Conservation (phyloP, 2,113 vertebrate genomes). For the Paracanthobrama guichenoti region DNA sequence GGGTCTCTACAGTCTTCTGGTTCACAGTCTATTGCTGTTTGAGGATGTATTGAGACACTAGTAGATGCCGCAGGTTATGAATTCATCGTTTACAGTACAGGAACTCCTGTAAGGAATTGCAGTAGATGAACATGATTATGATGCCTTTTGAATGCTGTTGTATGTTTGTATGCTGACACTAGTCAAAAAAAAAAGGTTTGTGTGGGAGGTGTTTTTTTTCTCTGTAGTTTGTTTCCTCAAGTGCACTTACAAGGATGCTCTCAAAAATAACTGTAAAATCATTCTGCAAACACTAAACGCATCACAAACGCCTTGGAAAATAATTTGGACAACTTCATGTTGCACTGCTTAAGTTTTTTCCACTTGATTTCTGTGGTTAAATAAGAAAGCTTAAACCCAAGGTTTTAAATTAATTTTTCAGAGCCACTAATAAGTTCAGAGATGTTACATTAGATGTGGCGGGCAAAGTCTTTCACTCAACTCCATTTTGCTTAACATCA, state of each 20-base stretch:
- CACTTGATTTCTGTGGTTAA: background rate
- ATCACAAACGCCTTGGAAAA: background rate
- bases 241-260: conserved; percentile 19
- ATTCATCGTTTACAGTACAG: conserved; percentile 66
- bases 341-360: background rate
- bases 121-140: conserved; percentile 31
- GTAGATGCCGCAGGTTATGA: conserved; percentile 61
- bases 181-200: conserved; percentile 40
- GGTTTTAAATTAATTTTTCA: conserved; percentile 1
- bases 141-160: conserved; percentile 48
- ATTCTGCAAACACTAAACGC: background rate
- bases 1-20: conserved; percentile 66
- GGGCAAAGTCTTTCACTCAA: background rate
- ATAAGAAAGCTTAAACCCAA: background rate
- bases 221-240: conserved; percentile 38
- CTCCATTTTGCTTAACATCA: background rate
- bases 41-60: conserved; percentile 65
- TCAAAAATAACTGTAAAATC: conserved; percentile 8
- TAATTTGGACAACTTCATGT: background rate
- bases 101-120: background rate
- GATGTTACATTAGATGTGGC: background rate
- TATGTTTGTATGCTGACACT: conserved; percentile 54
- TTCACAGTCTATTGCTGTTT: conserved; percentile 52
- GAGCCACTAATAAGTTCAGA: background rate
- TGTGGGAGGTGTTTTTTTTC: conserved; percentile 58